Conservation (phyloP, 2,888 invertebrate species). For the Neelides folsomi region DNA sequence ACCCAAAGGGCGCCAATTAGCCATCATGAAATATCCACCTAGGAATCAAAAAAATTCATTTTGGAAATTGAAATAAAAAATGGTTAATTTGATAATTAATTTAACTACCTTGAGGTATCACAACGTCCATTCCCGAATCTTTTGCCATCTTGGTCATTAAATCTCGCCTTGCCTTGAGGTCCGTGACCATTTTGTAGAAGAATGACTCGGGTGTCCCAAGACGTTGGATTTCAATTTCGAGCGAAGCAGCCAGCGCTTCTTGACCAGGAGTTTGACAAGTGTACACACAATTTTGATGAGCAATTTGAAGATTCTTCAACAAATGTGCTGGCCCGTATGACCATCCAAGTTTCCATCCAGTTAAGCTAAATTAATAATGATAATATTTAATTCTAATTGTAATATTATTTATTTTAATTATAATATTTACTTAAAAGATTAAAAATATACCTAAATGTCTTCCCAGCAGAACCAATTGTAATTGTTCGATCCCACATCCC, state of each 20-base stretch:
- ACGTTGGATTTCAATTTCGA: conserved; percentile 67
- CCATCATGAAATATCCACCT: conserved; percentile 89
- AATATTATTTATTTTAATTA: too few species aligned
- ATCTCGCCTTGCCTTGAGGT: conserved; percentile 65
- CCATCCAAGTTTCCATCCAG: conserved; percentile 49
- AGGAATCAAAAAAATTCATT: neutral
- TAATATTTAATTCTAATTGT: too few species aligned
- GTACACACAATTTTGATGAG: conserved; percentile 53
- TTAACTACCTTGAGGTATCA: conserved; percentile 74
- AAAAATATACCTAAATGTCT: conserved; percentile 38
- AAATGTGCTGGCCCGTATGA: conserved; percentile 44
- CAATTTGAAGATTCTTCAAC: conserved; percentile 39
- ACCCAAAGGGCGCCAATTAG: conserved; percentile 74
- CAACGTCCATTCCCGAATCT: conserved; percentile 76
- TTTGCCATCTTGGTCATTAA: conserved; percentile 57
- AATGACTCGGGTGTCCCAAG: conserved; percentile 65
- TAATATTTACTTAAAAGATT: too few species aligned
- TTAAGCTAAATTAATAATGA: conserved; percentile 40
- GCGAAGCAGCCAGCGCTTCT: conserved; percentile 81
- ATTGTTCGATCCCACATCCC: conserved; percentile 51
- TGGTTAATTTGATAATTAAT: too few species aligned
- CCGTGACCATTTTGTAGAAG: conserved; percentile 58
- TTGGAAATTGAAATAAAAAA: neutral
- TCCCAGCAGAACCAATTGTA: conserved; percentile 49
- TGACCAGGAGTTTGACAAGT: conserved; percentile 80